phyloP scores from a whole-genome alignment of 2,113 vertebrate genomes.

The Tylochromis polylepis region DNA sequence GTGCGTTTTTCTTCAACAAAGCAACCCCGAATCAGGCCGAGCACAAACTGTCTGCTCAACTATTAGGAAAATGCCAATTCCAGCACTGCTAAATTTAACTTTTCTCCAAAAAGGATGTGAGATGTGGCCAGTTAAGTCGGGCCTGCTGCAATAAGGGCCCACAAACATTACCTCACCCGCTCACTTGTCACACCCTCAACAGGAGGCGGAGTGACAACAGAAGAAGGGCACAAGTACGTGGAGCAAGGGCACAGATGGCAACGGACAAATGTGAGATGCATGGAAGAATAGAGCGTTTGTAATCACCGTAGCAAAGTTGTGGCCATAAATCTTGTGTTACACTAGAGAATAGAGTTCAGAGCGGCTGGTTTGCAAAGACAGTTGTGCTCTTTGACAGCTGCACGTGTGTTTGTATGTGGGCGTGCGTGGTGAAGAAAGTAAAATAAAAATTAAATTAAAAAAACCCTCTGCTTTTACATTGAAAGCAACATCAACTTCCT shows the following conservation, averaged over 20 bases:
- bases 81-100: conserved; percentile 58
- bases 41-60: conserved; percentile 42
- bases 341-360: conserved; percentile 7
- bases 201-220: conserved; percentile 29
- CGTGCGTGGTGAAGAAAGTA: not conserved
- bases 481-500: not conserved
- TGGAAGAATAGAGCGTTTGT: conserved; percentile 66
- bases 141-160: conserved; percentile 26
- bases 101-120: conserved; percentile 57
- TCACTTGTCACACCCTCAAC: conserved; percentile 49
- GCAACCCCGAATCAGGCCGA: conserved; percentile 18
- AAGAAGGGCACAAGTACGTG: conserved; percentile 54
- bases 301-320: conserved; percentile 8
- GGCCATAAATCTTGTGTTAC: conserved; percentile 26
- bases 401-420: accelerated
- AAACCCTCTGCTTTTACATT: not conserved
- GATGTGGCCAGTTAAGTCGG: conserved; percentile 42
- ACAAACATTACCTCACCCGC: conserved; percentile 59
- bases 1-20: conserved; percentile 23
- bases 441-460: not conserved
- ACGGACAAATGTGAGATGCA: conserved; percentile 52
- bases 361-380: conserved; percentile 42
- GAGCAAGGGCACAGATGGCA: conserved; percentile 59
- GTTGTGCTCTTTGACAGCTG: conserved; percentile 62
- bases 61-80: conserved; percentile 56